A percentile compares a stretch with the other conserved stretches of the same genome.
Evolutionary conservation across 1,140 invertebrate genomes (phyloP).

Genomic region (Battus philenor): DNA sequence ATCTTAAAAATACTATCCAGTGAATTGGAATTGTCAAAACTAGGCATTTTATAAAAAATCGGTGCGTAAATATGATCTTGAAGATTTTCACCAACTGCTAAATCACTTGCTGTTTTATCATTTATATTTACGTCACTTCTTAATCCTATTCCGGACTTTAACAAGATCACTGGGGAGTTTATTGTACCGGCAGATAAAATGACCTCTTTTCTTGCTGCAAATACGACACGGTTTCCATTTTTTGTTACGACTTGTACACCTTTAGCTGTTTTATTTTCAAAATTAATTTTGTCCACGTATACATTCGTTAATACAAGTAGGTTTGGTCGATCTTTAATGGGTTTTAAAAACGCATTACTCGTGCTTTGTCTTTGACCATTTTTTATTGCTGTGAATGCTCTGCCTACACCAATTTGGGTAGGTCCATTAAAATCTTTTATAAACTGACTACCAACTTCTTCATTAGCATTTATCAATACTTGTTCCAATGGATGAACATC

Average conservation of each 20-base stretch:
- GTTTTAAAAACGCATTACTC: constrained; percentile 87
- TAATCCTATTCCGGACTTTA: constrained; percentile 56
- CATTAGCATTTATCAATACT: not conserved
- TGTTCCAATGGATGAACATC: not conserved
- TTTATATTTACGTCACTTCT: constrained; percentile 41
- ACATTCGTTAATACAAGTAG: constrained; percentile 84
- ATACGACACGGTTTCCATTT: constrained; percentile 24
- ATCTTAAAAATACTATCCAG: not conserved
- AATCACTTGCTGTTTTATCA: constrained; percentile 71
- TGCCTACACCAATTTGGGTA: constrained; percentile 86
- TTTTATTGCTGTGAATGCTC: constrained; percentile 88
- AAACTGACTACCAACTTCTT: not conserved
- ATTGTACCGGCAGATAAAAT: constrained; percentile 73
- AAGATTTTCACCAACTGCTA: constrained; percentile 83
- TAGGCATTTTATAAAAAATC: constrained; percentile 18
- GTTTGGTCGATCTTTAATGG: constrained; percentile 83
- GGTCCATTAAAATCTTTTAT: constrained; percentile 83
- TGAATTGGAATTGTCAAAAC: constrained; percentile 16
- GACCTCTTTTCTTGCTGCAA: constrained; percentile 63
- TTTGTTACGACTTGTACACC: constrained; percentile 63
- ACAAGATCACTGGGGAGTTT: constrained; percentile 64
- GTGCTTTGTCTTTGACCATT: constrained; percentile 88
- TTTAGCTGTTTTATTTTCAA: constrained; percentile 76
- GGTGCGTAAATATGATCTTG: constrained; percentile 73
- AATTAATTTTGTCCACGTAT: constrained; percentile 81